phyloP scores from a whole-genome alignment of 1,140 invertebrate species.

The Plodia interpunctella region DNA sequence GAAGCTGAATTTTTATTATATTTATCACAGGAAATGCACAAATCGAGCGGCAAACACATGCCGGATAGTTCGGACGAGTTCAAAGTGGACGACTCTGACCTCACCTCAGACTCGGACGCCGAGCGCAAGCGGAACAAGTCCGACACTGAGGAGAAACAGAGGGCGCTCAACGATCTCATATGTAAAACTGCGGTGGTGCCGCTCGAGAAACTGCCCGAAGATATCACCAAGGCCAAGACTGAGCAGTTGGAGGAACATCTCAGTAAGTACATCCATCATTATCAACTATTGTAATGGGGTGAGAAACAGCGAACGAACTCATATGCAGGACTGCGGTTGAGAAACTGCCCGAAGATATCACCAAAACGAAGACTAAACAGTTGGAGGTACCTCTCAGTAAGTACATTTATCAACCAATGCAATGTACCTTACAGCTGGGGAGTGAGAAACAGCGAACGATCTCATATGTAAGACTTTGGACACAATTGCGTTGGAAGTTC shows the following conservation, averaged over 20 bases:
- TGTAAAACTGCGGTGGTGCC: constrained; percentile 60
- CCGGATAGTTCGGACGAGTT: constrained; percentile 75
- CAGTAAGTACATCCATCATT: constrained; percentile 21
- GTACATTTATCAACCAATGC: constrained; percentile 6
- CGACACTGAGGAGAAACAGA: constrained; percentile 24
- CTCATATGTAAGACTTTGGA: too few species aligned
- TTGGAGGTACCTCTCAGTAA: constrained; percentile 42
- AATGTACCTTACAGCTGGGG: too few species aligned
- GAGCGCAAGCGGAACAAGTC: constrained; percentile 39
- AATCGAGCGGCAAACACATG: constrained; percentile 76
- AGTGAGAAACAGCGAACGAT: neutral
- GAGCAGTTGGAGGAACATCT: constrained; percentile 47
- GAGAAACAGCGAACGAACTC: constrained; percentile 12
- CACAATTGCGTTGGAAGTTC: too few species aligned
- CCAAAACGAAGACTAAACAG: constrained; percentile 49
- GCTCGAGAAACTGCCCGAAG: constrained; percentile 59
- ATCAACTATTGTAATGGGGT: neutral
- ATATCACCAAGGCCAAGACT: constrained; percentile 52
- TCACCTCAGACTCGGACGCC: constrained; percentile 46
- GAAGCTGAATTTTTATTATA: too few species aligned
- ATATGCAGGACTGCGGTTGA: constrained; percentile 52
- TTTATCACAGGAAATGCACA: constrained; percentile 68
- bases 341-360: constrained; percentile 63
- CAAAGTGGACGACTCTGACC: constrained; percentile 50
- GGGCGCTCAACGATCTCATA: constrained; percentile 42